phyloP scores from a whole-genome alignment of 2,797 vertebrate genomes.

The Ctenopoma multispine region DNA sequence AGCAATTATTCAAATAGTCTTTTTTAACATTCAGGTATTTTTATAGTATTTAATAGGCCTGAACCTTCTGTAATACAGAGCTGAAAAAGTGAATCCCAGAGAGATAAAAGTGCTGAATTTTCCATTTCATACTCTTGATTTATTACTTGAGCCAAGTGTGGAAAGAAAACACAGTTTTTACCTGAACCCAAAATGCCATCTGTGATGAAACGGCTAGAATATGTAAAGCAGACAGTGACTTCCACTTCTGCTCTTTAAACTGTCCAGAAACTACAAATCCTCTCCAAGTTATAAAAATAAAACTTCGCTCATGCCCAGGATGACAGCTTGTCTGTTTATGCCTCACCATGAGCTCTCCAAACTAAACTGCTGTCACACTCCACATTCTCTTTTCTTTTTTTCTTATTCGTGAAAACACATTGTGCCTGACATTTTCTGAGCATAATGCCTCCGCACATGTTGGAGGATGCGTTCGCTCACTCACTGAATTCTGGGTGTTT shows the following conservation, averaged over 20 bases:
- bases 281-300: constrained; percentile 7
- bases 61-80: not conserved
- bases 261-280: constrained; percentile 17
- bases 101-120: constrained; percentile 29
- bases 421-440: constrained; percentile 37
- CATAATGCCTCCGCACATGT: constrained; percentile 17
- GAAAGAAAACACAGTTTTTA: constrained; percentile 3
- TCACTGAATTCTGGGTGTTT: not conserved
- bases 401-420: constrained; percentile 11
- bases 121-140: constrained; percentile 37
- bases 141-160: constrained; percentile 18
- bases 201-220: constrained; percentile 29
- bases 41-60: not conserved
- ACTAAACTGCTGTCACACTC: constrained; percentile 33
- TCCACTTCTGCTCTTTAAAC: constrained; percentile 20
- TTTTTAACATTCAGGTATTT: not conserved
- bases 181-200: constrained; percentile 48
- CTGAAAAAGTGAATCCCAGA: constrained; percentile 11
- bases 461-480: not conserved
- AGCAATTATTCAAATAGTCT: not conserved
- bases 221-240: constrained; percentile 8
- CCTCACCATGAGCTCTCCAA: constrained; percentile 7
- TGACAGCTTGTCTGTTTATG: constrained; percentile 32
- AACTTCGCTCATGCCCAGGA: constrained; percentile 12
- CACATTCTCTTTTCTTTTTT: not conserved